Evolutionary conservation across 2,888 invertebrate genomes (phyloP), one percentile per base, ranked within the genome.

Genomic region (Macrosiphum euphorbiae): DNA sequence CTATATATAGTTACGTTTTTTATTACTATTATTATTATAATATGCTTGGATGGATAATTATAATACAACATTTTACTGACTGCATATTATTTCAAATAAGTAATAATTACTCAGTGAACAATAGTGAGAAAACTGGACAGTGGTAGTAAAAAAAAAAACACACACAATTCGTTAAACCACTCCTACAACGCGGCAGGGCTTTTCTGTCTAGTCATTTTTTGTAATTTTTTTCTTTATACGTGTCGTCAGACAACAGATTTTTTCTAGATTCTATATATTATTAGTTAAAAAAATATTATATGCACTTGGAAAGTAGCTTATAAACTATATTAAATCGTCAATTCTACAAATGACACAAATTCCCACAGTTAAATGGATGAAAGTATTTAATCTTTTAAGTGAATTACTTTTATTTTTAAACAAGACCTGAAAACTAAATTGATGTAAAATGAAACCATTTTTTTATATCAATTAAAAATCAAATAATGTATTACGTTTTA

Each of bases 31-130:
- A 87, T 91, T 91, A 84, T 91, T 84, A 24, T 24, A 58, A 24
- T 24, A 61, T 50, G 86, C 50, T 67, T 41, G 35, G 92, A 8
- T 35, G 61, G 92, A 92, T 92, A 92, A 92, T 92, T 88, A 67
- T 92, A 88, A 92, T 87, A 41, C 87, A n/a, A 67, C n/a, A 61
- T 87, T 87, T 92, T 61, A 61, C 87, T 50, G 24, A 11, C 78
- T 55, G 28, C n/a, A 86, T 93, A 84, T 55, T 84, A 58, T 88
- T 89, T 88, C 35, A 58, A 44, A 93, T 93, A 89, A 93, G 61
- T 61, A 90, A 90, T 94, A 35, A 94, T 94, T 94, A 90, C 90
- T 86, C 90, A 28, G 55, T 41, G 94, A 94, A 94, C 94, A 94
- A 94, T 94, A 52, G 94, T 94, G 94, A 67, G 94, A 94, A 94